Evolutionary conservation across 2,888 invertebrate genomes (phyloP).

Genomic region (Odontothrips loti): DNA sequence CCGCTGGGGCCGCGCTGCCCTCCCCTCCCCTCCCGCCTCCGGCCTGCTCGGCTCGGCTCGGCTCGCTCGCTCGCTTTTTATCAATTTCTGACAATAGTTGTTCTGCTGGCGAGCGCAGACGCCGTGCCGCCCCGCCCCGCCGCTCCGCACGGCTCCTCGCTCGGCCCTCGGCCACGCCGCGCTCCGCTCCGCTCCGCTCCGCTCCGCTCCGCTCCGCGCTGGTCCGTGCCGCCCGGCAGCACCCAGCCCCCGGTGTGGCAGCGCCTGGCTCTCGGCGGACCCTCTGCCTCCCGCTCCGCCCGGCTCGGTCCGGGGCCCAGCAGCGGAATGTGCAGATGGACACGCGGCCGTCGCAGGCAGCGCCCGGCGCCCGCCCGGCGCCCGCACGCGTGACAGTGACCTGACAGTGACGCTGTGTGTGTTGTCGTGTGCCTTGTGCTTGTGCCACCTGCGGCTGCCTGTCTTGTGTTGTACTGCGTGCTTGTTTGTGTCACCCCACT

Average conservation of each 20-base stretch:
- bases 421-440: background rate
- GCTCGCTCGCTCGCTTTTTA: conserved; percentile 2
- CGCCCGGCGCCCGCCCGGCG: background rate
- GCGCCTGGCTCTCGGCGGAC: background rate
- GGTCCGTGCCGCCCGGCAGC: background rate
- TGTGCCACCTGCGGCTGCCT: background rate
- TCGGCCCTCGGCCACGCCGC: background rate
- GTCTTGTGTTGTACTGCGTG: background rate
- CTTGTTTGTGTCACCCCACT: background rate
- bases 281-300: background rate
- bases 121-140: background rate
- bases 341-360: background rate
- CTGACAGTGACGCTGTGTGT: background rate
- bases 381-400: background rate
- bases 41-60: background rate
- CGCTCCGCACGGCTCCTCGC: background rate
- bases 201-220: background rate
- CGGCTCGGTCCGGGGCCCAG: background rate
- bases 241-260: too few species aligned
- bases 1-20: background rate
- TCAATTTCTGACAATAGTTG: conserved; percentile 23
- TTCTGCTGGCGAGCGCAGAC: conserved; percentile 15
- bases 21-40: background rate
- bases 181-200: background rate
- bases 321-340: background rate